Evolutionary conservation across 2,113 vertebrate genomes (phyloP), one percentile per base, ranked within the genome.

Genomic region (Mus pahari): DNA sequence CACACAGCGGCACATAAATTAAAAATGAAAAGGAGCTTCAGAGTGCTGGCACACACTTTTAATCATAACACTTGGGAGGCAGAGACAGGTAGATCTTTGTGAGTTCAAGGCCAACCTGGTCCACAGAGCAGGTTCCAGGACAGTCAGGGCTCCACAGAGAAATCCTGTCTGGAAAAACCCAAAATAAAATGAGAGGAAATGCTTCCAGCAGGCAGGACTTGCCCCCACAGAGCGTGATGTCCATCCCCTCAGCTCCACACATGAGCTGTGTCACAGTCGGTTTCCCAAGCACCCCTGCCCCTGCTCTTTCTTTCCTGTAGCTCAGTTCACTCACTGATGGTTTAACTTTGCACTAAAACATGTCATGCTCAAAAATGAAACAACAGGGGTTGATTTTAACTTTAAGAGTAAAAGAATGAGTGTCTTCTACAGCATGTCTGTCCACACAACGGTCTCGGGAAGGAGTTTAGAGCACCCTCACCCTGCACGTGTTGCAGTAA

Each of bases 241-340:
- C 39, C 24, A 11, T 39, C 53, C 22, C 24, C 79, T 48, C 48
- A 48, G 48, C 62, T 6, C 31, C 31, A 4, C 36, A 60, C 20
- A 3, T 3, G 55, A 3, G n/a, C 4, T 31, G 53, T 24, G 7
- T 33, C 22, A 28, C 7, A 17, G 22, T 42, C 3, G 14, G 42
- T 39, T 36, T 55, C 17, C 14, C 9, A 66, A 48, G 53, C 13
- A n/a, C 33, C 1, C 36, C 4, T 2, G 0, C 26, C 4, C 14
- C 70, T 66, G 19, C 11, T 53, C 39, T 13, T 86, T 22, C 45
- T 13, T 90, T 26, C 62, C 70, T 6, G 17, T 28, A 77, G 77
- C 3, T 16, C 2, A 48, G 60, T 48, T 42, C 7, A 45, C 48
- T n/a, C 12, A 0, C 1, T 5, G 22, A n/a, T 84, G 16, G n/a